Percentiles rank a stretch among this genome's conserved stretches.
phyloP scores from a whole-genome alignment of 1,140 invertebrate genomes.

The Aplysia californica region DNA sequence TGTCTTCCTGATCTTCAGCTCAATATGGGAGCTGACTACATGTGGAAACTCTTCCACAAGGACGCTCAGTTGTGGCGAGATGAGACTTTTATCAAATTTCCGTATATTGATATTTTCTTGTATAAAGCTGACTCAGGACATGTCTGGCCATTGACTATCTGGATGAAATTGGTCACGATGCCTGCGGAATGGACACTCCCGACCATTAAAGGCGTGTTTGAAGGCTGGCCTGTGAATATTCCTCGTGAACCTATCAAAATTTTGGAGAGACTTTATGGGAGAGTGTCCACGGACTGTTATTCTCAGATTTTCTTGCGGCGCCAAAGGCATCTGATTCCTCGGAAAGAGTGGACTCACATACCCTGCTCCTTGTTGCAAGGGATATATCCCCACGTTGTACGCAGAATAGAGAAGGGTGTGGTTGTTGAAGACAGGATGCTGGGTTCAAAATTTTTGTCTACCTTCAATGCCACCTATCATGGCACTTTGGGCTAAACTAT shows the following conservation, averaged over 20 bases:
- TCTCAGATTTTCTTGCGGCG: slow-evolving; percentile 20
- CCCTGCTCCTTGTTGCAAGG: slow-evolving; percentile 16
- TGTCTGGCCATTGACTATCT: slow-evolving; percentile 29
- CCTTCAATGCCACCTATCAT: background rate
- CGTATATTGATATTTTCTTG: slow-evolving; percentile 25
- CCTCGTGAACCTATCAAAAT: slow-evolving; percentile 1
- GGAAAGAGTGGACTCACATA: slow-evolving; percentile 2
- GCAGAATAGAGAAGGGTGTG: background rate
- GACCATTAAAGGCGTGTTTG: slow-evolving; percentile 3
- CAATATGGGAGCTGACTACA: slow-evolving; percentile 23
- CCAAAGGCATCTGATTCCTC: background rate
- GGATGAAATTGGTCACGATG: slow-evolving; percentile 28
- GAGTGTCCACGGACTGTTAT: slow-evolving; percentile 7
- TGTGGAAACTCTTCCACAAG: slow-evolving; percentile 29
- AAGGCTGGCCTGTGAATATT: background rate
- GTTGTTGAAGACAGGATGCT: background rate
- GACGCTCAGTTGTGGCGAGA: slow-evolving; percentile 10
- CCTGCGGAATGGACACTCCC: background rate
- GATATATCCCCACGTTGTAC: slow-evolving; percentile 23
- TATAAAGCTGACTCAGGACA: slow-evolving; percentile 18
- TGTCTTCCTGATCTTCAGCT: slow-evolving; percentile 20
- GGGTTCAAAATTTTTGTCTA: background rate
- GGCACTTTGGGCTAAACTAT: background rate
- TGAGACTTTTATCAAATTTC: slow-evolving; percentile 25
- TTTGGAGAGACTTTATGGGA: background rate